Conservation (phyloP, 2,888 invertebrate genomes). For the Catotricha subobsoleta region DNA sequence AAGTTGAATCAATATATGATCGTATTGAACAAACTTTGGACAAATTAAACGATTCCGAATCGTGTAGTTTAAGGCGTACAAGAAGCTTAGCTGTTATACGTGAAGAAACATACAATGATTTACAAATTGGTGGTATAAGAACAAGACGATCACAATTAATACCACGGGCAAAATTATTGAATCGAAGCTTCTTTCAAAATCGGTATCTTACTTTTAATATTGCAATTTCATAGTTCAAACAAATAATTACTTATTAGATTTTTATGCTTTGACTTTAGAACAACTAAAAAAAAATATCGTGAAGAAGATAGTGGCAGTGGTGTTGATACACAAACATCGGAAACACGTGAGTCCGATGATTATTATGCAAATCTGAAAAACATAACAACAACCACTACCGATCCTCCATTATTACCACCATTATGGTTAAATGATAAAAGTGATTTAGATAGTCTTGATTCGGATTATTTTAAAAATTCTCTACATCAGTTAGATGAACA, state of each 20-base stretch:
- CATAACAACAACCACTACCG: conserved; percentile 19
- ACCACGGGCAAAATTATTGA: conserved; percentile 61
- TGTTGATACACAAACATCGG: conserved; percentile 13
- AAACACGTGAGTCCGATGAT: conserved; percentile 23
- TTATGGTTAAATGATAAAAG: conserved; percentile 26
- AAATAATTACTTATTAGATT: no score
- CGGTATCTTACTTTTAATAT: conserved; percentile 31
- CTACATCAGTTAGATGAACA: conserved; percentile 19
- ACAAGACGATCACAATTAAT: conserved; percentile 57
- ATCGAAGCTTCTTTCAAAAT: conserved; percentile 54
- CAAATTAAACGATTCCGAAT: conserved; percentile 18
- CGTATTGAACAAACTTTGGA: conserved; percentile 5
- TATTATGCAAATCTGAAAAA: conserved; percentile 29
- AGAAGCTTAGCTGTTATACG: conserved; percentile 59
- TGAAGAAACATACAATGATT: conserved; percentile 55
- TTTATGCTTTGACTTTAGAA: conserved; percentile 3
- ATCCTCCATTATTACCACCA: conserved; percentile 13
- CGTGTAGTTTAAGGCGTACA: conserved; percentile 42
- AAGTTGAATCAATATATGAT: conserved; percentile 6
- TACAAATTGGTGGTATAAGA: conserved; percentile 44
- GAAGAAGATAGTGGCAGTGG: conserved; percentile 13
- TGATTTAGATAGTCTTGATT: conserved; percentile 30
- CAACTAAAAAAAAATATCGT: conserved; percentile 7
- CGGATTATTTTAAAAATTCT: conserved; percentile 29
- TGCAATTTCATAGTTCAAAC: neutral